Evolutionary conservation across 2,113 vertebrate species (phyloP), one percentile per base, ranked within the genome.

Genomic region (Charina bottae): DNA sequence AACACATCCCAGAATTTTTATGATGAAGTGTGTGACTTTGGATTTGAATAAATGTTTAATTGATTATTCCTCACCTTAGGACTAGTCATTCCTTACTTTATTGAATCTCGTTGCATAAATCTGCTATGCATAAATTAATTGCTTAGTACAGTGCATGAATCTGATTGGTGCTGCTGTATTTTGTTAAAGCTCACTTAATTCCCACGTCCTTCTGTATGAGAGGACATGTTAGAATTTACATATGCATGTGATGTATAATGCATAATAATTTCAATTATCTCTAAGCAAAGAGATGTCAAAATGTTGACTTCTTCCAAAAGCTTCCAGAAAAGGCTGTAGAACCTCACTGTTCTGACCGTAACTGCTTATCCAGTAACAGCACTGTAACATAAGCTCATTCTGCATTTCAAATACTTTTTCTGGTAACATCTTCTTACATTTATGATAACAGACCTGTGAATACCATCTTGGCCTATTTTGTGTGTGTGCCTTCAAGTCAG

Each of bases 201-300:
- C 33, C 17, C 33, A 42, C 6, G 42, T 78, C 15, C 33, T 78
- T 37, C 68, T 78, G 33, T 37, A 78, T 78, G 33, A 78, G 68
- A 78, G 6, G 68, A 78, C 33, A 37, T 78, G 33, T 78, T 78
- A 78, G 17, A 78, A 42, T 37, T 37, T 78, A 37, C 33, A 37
- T 37, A 78, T 78, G 33, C 68, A 78, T 78, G 33, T 78, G 68
- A 78, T 37, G 15, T 78, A 37, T 78, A 78, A 78, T 78, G 19
- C 33, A 78, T 78, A 78, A 78, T 78, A 78, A 19, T 78, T 78
- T 37, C 68, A 78, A 78, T 78, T 89, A 90, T 85, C 83, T 95
- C 90, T 89, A 88, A 96, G 42, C 55, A 93, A 95, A 96, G 28
- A n/a, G n/a, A n/a, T n/a, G n/a, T n/a, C n/a, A n/a, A n/a, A n/a